Conservation (phyloP, 2,113 vertebrate species). For the Calyptomena viridis region DNA sequence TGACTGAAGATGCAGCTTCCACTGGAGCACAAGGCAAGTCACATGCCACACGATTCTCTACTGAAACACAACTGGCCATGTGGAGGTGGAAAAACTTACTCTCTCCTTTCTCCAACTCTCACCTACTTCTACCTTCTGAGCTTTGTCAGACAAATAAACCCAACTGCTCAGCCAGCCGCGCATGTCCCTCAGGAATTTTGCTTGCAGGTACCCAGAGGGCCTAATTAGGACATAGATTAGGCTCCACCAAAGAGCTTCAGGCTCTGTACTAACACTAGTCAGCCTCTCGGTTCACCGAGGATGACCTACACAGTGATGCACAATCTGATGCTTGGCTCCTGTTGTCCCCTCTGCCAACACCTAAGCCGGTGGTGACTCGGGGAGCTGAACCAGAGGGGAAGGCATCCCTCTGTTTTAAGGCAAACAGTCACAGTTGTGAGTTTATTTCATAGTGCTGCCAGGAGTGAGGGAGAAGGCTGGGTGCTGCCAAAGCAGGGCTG, state of each 20-base stretch:
- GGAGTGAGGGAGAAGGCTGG: background rate
- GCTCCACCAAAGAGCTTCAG: background rate
- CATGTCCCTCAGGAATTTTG: background rate
- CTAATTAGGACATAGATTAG: background rate
- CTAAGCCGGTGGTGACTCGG: background rate
- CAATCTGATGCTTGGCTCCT: background rate
- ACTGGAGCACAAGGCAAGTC: background rate
- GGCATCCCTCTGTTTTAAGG: background rate
- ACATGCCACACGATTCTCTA: background rate
- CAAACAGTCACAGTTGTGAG: background rate
- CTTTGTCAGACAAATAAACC: background rate
- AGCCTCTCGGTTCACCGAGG: background rate
- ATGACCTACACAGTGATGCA: accelerated
- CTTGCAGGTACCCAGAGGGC: background rate
- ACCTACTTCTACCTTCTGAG: background rate
- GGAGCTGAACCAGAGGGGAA: background rate
- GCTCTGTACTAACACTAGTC: background rate
- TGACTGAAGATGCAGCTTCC: background rate
- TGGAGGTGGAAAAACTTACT: background rate
- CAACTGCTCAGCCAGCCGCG: background rate
- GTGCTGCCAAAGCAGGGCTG: background rate
- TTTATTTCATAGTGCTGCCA: background rate
- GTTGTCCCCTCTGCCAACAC: background rate
- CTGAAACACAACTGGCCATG: background rate
- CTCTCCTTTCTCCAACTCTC: background rate